A percentile compares a stretch with the other conserved stretches of the same genome.
phyloP scores from a whole-genome alignment of 2,888 invertebrate species.

The Lagria hirta region DNA sequence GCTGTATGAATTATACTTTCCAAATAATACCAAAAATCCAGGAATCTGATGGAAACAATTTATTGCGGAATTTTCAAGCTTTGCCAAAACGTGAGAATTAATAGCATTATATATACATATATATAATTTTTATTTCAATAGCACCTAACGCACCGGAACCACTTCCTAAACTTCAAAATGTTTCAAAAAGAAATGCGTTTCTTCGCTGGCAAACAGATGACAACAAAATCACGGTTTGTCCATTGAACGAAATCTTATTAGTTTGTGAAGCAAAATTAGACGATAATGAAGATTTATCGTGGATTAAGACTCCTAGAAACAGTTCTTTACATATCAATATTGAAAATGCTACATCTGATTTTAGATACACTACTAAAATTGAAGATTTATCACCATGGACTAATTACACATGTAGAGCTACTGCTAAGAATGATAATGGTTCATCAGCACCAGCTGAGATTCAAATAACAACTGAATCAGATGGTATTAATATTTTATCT shows the following conservation, averaged over 20 bases:
- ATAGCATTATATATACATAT: no score
- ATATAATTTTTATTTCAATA: no score
- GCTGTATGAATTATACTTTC: constrained; percentile 5
- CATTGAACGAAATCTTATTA: neutral
- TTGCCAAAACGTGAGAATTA: no score
- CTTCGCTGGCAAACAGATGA: neutral
- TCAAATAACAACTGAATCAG: constrained; percentile 4
- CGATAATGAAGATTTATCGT: neutral
- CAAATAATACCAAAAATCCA: neutral
- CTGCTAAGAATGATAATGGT: constrained; percentile 10
- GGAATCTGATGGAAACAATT: no score
- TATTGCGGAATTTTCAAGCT: no score
- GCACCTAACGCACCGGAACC: constrained; percentile 1
- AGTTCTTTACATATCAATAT: neutral
- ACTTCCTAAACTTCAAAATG: neutral
- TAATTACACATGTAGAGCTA: constrained; percentile 13
- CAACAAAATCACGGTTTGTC: neutral
- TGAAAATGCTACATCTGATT: neutral
- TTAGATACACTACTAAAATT: constrained; percentile 1
- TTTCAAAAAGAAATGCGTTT: neutral
- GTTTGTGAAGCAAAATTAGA: constrained; percentile 1
- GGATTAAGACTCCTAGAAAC: neutral
- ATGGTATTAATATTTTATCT: constrained; percentile 10
- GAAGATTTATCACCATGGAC: constrained; percentile 16
- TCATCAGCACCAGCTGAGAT: constrained; percentile 2